Evolutionary conservation across 2,797 vertebrate species (phyloP), one percentile per base, ranked within the genome.

Genomic region (Amazona ochrocephala): DNA sequence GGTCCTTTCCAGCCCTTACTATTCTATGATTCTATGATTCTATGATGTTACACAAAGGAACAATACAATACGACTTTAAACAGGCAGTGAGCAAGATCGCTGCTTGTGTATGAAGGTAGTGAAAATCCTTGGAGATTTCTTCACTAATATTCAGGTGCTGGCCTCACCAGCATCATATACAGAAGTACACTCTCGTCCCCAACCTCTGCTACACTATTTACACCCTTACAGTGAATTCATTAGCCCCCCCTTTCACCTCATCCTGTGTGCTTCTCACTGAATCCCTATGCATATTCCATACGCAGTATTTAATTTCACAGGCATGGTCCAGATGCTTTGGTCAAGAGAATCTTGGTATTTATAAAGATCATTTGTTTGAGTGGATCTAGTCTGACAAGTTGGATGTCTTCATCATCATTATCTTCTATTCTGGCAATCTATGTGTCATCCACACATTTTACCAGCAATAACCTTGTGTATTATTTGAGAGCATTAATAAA

Each of bases 401-500:
- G 42, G 20, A 89, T 83, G 7, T 60, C 89, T 94, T 89, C 32
- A 83, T 73, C 68, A 61, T 67, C 58, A 76, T 93, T 96, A 68
- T 77, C 73, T 85, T 12, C 45, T 58, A 39, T 71, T 64, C 84
- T 90, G 76, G 42, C 48, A 81, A 62, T 83, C 37, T 65, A 15
- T 39, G 39, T 93, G 89, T 89, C 82, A 89, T 67, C 39, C 45
- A 54, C 85, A 62, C 5, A 61, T 91, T 91, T 80, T 88, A 62
- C 41, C 51, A 89, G 47, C 62, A 62, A 54, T 66, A 34, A 72
- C 84, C 77, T 7, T 84, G 30, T 68, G 53, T 86, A 61, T 86
- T 88, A 77, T 95, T 84, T 7, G 48, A 94, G 32, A 89, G 3
- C 41, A 86, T 95, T 89, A 93, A 91, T 93, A 94, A 96, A 95